A percentile compares a stretch with the other conserved stretches of the same genome.
Evolutionary conservation across 2,797 vertebrate genomes (phyloP).

Genomic region (Chaetophractus vellerosus): DNA sequence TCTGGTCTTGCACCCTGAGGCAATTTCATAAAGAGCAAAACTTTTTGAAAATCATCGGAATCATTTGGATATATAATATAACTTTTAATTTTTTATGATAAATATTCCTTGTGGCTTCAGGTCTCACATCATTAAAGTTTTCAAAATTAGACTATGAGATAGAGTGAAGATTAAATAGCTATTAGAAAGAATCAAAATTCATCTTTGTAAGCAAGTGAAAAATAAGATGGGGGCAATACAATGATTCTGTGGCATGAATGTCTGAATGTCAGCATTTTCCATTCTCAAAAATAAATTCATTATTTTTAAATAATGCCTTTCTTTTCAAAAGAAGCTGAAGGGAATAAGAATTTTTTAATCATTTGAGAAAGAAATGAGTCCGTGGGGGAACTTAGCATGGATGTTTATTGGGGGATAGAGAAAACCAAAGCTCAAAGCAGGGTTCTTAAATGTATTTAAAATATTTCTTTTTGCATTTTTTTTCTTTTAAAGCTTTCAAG

Average conservation of each 20-base stretch:
- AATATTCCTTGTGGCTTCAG: neutral
- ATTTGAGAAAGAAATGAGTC: conserved; percentile 74
- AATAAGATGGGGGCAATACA: neutral
- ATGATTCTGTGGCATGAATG: conserved; percentile 42
- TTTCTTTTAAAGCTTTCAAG: conserved; percentile 85
- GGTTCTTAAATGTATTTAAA: conserved; percentile 79
- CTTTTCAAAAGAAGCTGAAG: conserved; percentile 70
- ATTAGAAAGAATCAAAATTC: conserved; percentile 38
- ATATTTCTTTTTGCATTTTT: conserved; percentile 76
- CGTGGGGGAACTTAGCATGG: conserved; percentile 29
- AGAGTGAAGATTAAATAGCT: conserved; percentile 16
- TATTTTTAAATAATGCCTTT: conserved; percentile 71
- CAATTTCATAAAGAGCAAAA: neutral
- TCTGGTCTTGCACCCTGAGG: neutral
- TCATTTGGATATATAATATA: neutral
- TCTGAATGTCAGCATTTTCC: neutral
- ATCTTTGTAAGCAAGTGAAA: conserved; percentile 30
- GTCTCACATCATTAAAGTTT: neutral
- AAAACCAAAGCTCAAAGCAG: conserved; percentile 73
- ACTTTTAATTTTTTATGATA: conserved; percentile 54
- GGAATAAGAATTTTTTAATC: conserved; percentile 68
- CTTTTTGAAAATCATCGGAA: conserved; percentile 55
- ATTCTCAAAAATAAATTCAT: conserved; percentile 49
- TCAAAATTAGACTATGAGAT: neutral
- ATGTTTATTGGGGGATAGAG: conserved; percentile 40